Conservation (phyloP, 2,888 invertebrate genomes). For the Stratiomys singularior region DNA sequence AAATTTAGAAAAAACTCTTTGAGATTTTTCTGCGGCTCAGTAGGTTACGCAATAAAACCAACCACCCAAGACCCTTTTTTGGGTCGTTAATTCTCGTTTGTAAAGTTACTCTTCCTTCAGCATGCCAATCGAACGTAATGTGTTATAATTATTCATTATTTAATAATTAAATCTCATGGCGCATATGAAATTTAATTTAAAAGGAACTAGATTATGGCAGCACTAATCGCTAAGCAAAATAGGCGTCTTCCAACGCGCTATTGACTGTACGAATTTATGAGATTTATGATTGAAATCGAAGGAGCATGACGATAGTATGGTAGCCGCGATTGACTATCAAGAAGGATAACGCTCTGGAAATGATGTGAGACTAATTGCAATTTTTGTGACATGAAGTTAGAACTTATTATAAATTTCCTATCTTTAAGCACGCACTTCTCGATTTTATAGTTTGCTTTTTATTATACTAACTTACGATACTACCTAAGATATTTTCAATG, state of each 20-base stretch:
- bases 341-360: conserved; percentile 36
- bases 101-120: too few species aligned
- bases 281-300: conserved; percentile 38
- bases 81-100: too few species aligned
- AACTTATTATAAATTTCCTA: background rate
- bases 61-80: too few species aligned
- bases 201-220: background rate
- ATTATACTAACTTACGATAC: too few species aligned
- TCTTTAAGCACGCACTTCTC: too few species aligned
- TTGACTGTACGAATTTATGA: conserved; percentile 26
- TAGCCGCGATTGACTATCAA: background rate
- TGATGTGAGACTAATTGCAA: conserved; percentile 40
- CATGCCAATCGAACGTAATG: too few species aligned
- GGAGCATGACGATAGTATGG: conserved; percentile 13
- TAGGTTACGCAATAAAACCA: too few species aligned
- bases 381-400: conserved; percentile 24
- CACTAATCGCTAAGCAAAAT: background rate
- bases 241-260: background rate
- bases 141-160: conserved; percentile 2
- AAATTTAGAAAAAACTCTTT: too few species aligned
- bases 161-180: background rate
- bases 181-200: conserved; percentile 18
- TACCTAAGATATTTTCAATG: too few species aligned
- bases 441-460: too few species aligned
- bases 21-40: too few species aligned